phyloP scores from a whole-genome alignment of 2,888 invertebrate genomes.

The Macrophya alboannulata region DNA sequence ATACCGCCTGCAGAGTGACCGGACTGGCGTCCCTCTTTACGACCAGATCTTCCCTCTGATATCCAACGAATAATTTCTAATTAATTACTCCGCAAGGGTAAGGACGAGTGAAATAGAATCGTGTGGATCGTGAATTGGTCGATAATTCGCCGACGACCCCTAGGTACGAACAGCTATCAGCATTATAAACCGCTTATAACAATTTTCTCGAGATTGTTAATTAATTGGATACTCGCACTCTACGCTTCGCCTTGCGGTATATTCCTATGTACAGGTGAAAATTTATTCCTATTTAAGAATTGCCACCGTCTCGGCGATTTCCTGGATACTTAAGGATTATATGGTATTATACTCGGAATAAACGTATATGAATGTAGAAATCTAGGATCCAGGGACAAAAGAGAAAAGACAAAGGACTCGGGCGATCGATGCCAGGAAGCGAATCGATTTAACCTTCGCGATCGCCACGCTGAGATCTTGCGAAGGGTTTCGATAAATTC shows the following conservation, averaged over 20 bases:
- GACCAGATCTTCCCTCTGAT: slow-evolving; percentile 66
- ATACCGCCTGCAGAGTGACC: slow-evolving; percentile 68
- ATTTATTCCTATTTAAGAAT: not conserved
- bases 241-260: not conserved
- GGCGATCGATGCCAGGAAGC: slow-evolving; percentile 38
- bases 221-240: slow-evolving; percentile 1
- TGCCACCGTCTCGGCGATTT: not conserved
- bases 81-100: slow-evolving; percentile 69
- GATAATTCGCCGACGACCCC: slow-evolving; percentile 21
- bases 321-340: not conserved
- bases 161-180: not conserved
- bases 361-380: not conserved
- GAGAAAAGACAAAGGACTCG: slow-evolving; percentile 29
- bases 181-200: slow-evolving; percentile 14
- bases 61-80: slow-evolving; percentile 72
- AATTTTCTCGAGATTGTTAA: not conserved
- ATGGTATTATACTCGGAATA: not conserved
- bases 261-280: not conserved
- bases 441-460: slow-evolving; percentile 47
- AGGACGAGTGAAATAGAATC: slow-evolving; percentile 9
- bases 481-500: slow-evolving; percentile 37
- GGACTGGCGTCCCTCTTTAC: slow-evolving; percentile 60
- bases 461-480: slow-evolving; percentile 30
- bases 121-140: slow-evolving; percentile 1
- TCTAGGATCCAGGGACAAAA: slow-evolving; percentile 37